Conservation (phyloP, 2,113 vertebrate genomes). For the Dasyornis broadbenti region DNA sequence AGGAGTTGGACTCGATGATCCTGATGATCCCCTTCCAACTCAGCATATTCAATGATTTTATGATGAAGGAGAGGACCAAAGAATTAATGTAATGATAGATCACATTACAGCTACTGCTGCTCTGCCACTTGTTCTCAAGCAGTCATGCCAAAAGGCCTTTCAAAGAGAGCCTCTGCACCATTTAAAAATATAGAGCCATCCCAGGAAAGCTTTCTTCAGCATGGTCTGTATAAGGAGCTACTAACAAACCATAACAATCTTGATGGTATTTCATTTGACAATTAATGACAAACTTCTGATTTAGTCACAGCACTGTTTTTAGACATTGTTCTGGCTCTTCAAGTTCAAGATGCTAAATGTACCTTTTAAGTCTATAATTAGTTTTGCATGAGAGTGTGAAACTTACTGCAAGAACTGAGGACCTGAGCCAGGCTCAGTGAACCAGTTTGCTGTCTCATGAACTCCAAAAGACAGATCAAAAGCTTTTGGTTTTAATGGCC, state of each 20-base stretch:
- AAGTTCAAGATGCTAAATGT: background rate
- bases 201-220: background rate
- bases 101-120: background rate
- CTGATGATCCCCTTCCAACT: background rate
- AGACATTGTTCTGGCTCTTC: background rate
- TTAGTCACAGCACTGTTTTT: background rate
- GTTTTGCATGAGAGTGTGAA: background rate
- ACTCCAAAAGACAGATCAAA: background rate
- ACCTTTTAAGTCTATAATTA: background rate
- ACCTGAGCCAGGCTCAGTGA: background rate
- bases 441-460: background rate
- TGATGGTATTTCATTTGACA: background rate
- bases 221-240: background rate
- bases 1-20: background rate
- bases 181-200: background rate
- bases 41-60: accelerated
- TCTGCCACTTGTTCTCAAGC: background rate
- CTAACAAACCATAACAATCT: background rate
- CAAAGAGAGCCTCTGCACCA: background rate
- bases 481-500: background rate
- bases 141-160: background rate
- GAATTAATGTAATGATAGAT: background rate
- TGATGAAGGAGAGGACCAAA: background rate
- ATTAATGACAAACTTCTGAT: background rate
- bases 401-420: background rate